phyloP scores from a whole-genome alignment of 2,797 vertebrate genomes.

The Paguma larvata region DNA sequence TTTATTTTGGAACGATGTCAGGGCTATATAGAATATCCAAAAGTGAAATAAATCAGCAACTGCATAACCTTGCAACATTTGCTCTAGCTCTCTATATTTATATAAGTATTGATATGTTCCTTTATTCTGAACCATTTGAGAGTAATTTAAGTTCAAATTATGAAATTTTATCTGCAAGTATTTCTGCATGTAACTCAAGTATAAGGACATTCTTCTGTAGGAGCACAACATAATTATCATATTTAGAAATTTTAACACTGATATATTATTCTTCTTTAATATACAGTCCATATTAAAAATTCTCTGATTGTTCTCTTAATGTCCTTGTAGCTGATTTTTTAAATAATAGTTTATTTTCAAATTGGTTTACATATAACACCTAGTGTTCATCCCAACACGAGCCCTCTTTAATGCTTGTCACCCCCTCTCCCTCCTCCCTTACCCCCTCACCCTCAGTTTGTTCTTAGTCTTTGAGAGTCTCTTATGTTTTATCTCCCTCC shows the following conservation, averaged over 20 bases:
- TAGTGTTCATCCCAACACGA: no score
- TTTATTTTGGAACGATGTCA: not conserved
- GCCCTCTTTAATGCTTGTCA: no score
- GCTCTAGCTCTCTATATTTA: conserved; percentile 2
- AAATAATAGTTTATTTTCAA: not conserved
- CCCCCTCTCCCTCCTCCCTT: no score
- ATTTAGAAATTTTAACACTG: not conserved
- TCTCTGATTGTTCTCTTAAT: not conserved
- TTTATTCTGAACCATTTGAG: conserved; percentile 6
- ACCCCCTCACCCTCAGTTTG: no score
- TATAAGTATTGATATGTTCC: not conserved
- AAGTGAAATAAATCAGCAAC: not conserved
- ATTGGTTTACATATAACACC: no score
- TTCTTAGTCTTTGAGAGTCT: no score
- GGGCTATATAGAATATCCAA: not conserved
- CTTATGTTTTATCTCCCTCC: no score
- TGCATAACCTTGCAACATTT: not conserved
- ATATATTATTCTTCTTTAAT: conserved; percentile 20
- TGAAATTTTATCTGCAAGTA: not conserved
- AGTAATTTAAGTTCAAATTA: not conserved
- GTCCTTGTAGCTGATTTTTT: not conserved
- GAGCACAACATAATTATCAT: not conserved
- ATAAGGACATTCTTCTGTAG: not conserved
- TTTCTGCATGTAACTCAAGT: not conserved
- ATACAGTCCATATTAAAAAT: not conserved